Evolutionary conservation across 1,140 invertebrate species (phyloP).

Genomic region (Euglossa dilemma): DNA sequence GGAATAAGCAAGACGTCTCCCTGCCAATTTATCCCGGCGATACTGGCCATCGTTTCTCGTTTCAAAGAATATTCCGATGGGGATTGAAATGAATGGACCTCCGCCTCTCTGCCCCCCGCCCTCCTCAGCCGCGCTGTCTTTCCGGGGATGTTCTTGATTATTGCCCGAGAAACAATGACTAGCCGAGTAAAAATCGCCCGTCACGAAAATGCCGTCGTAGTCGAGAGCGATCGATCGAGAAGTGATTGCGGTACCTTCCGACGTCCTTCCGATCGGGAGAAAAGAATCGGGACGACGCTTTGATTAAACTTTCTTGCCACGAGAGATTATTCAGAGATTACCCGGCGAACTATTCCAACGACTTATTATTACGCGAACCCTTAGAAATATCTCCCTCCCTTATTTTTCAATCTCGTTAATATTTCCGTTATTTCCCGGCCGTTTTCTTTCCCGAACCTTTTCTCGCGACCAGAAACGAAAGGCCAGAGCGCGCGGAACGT

Average conservation of each 20-base stretch:
- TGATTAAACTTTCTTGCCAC: slow-evolving; percentile 7
- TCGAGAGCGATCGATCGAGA: slow-evolving; percentile 7
- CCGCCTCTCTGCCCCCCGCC: neutral
- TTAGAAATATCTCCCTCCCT: neutral
- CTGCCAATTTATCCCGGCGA: slow-evolving; percentile 64
- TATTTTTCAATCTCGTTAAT: no score
- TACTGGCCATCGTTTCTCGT: slow-evolving; percentile 53
- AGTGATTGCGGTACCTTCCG: slow-evolving; percentile 24
- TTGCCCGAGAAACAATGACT: slow-evolving; percentile 55
- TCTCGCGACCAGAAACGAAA: no score
- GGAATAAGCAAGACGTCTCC: slow-evolving; percentile 63
- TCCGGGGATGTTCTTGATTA: slow-evolving; percentile 45
- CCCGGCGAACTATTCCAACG: neutral
- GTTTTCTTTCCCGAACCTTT: no score
- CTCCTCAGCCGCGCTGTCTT: neutral
- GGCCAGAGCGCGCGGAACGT: no score
- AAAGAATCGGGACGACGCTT: neutral
- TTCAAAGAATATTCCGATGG: slow-evolving; percentile 58
- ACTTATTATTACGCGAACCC: neutral
- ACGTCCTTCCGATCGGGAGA: neutral
- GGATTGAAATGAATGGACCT: slow-evolving; percentile 51
- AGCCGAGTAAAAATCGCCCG: slow-evolving; percentile 39
- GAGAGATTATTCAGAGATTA: neutral
- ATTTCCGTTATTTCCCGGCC: neutral
- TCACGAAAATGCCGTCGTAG: slow-evolving; percentile 26